Conservation (phyloP, 1,140 invertebrate species). For the Contarinia nasturtii region DNA sequence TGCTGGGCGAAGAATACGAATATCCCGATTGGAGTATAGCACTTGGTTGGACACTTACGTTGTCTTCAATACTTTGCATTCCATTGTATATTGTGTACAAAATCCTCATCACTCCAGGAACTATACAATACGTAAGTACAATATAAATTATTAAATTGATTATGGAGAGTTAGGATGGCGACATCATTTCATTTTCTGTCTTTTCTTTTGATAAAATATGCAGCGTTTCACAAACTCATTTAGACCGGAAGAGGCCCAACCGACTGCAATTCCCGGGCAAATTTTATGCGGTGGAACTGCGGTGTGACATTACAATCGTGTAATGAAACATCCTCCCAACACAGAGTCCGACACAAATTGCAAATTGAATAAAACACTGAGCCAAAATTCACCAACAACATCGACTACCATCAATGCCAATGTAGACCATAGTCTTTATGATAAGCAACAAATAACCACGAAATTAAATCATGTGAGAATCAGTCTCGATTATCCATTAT, state of each 20-base stretch:
- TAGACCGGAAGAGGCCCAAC: not conserved
- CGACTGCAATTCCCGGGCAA: not conserved
- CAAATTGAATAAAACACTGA: too few relatives aligned
- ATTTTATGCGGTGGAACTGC: not conserved
- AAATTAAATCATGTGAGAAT: too few relatives aligned
- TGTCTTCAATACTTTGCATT: constrained; percentile 83
- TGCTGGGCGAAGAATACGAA: constrained; percentile 69
- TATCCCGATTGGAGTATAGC: constrained; percentile 82
- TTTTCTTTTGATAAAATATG: too few relatives aligned
- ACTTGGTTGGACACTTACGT: constrained; percentile 78
- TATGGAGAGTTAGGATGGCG: not conserved
- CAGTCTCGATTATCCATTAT: too few relatives aligned
- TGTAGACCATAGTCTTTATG: too few relatives aligned
- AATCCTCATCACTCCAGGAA: constrained; percentile 8
- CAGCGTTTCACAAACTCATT: not conserved
- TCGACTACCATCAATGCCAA: too few relatives aligned
- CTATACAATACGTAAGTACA: not conserved
- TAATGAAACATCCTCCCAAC: too few relatives aligned
- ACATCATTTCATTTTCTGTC: not conserved
- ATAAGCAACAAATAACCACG: too few relatives aligned
- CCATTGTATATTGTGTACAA: constrained; percentile 74
- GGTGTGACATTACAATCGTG: not conserved
- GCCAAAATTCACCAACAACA: too few relatives aligned
- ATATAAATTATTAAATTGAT: not conserved
- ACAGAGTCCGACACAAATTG: too few relatives aligned